Evolutionary conservation across 2,113 vertebrate genomes (phyloP).

Genomic region (Spilogale gracilis): DNA sequence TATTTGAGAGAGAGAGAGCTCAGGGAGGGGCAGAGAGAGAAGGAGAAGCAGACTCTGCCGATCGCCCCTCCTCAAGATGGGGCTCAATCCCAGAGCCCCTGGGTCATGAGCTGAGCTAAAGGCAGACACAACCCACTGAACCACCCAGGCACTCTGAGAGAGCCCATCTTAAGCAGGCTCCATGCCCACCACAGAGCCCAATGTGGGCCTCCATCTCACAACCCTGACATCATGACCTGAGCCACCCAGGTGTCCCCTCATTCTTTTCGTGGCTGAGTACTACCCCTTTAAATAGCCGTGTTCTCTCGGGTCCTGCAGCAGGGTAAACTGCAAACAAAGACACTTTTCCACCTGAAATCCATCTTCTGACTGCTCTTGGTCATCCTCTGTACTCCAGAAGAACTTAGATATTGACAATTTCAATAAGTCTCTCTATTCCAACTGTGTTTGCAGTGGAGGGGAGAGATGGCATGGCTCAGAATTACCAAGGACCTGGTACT

Average conservation of each 20-base stretch:
- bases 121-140: too few species aligned
- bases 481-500: slow-evolving; percentile 53
- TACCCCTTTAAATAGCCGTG: neutral
- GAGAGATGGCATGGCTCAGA: slow-evolving; percentile 9
- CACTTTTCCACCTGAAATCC: neutral
- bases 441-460: neutral
- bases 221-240: neutral
- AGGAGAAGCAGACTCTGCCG: neutral
- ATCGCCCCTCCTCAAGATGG: too few species aligned
- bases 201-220: neutral
- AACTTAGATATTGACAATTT: neutral
- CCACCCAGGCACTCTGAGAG: too few species aligned
- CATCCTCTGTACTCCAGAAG: neutral
- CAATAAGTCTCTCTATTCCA: neutral
- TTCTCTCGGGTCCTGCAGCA: neutral
- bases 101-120: too few species aligned
- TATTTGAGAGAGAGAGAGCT: too few species aligned
- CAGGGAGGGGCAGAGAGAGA: neutral
- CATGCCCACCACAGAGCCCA: too few species aligned
- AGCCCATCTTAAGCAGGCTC: too few species aligned
- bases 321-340: neutral
- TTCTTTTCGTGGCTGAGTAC: neutral
- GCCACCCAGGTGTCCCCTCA: neutral
- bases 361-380: neutral
- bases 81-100: too few species aligned